These are phyloP conservation scores for Troilus luridus DNA, from an alignment of 2,888 invertebrate species.

Conservation along the genomic window DNA sequence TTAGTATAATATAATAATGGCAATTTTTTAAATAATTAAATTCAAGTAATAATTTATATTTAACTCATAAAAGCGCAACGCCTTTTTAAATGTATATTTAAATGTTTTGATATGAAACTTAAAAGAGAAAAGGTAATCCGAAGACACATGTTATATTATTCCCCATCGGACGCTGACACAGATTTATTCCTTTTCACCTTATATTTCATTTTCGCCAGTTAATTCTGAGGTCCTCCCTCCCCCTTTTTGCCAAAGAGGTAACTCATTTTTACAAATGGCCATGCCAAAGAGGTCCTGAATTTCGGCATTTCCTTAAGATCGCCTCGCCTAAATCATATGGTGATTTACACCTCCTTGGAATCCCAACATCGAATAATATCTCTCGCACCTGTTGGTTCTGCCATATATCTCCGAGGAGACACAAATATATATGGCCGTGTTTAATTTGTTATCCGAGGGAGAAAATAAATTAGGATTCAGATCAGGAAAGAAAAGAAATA, in stretches of 20 bases:
- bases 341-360: slow-evolving; percentile 41
- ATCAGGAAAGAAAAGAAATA: background rate
- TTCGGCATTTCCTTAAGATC: slow-evolving; percentile 40
- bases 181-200: background rate
- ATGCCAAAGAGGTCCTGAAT: slow-evolving; percentile 23
- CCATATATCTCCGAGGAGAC: background rate
- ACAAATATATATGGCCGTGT: background rate
- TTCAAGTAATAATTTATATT: background rate
- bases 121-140: slow-evolving; percentile 12
- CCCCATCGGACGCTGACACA: background rate
- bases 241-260: background rate
- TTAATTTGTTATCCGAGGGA: background rate
- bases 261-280: slow-evolving; percentile 20
- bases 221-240: background rate
- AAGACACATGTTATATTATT: background rate
- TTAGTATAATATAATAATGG: background rate
- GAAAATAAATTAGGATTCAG: background rate
- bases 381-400: background rate
- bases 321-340: slow-evolving; percentile 31
- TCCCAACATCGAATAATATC: slow-evolving; percentile 17
- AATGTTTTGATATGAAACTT: background rate
- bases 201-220: slow-evolving; percentile 25
- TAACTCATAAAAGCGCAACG: background rate
- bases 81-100: background rate
- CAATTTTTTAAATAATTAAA: background rate